phyloP scores from a whole-genome alignment of 2,888 invertebrate genomes.

The Merodon equestris region DNA sequence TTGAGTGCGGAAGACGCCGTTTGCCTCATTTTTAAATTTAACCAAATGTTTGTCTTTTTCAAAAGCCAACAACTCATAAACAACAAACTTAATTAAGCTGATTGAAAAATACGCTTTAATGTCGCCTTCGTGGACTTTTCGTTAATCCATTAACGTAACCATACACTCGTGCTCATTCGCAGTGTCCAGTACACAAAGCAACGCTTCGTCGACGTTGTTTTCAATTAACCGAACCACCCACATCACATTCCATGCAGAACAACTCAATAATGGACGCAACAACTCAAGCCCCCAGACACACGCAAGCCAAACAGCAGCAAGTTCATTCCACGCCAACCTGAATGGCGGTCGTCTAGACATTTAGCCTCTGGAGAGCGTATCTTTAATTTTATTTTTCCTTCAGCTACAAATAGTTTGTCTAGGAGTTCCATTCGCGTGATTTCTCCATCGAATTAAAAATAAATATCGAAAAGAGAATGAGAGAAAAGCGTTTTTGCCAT shows the following conservation, averaged over 20 bases:
- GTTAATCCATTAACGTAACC: slow-evolving; percentile 15
- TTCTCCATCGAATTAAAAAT: slow-evolving; percentile 2
- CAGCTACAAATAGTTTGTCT: slow-evolving; percentile 46
- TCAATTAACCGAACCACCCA: slow-evolving; percentile 41
- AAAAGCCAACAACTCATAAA: background rate
- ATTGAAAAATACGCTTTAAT: background rate
- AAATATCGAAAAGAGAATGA: background rate
- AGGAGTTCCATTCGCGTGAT: slow-evolving; percentile 49
- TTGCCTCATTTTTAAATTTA: no score
- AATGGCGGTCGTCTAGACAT: slow-evolving; percentile 58
- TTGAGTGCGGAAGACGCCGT: no score
- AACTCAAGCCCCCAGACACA: slow-evolving; percentile 20
- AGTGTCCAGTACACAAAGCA: background rate
- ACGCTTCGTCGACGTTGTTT: slow-evolving; percentile 9
- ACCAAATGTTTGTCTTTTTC: no score
- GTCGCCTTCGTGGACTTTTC: background rate
- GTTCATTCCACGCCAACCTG: slow-evolving; percentile 19
- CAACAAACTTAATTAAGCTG: background rate
- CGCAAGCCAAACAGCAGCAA: background rate
- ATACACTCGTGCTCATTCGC: slow-evolving; percentile 4
- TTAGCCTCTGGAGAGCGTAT: slow-evolving; percentile 51
- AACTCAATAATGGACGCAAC: slow-evolving; percentile 30
- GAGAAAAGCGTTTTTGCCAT: slow-evolving; percentile 12
- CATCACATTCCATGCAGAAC: slow-evolving; percentile 6
- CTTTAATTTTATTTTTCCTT: slow-evolving; percentile 22